Evolutionary conservation across 2,888 invertebrate species (phyloP), one percentile per base, ranked within the genome.

Genomic region (Lamproptera curius): DNA sequence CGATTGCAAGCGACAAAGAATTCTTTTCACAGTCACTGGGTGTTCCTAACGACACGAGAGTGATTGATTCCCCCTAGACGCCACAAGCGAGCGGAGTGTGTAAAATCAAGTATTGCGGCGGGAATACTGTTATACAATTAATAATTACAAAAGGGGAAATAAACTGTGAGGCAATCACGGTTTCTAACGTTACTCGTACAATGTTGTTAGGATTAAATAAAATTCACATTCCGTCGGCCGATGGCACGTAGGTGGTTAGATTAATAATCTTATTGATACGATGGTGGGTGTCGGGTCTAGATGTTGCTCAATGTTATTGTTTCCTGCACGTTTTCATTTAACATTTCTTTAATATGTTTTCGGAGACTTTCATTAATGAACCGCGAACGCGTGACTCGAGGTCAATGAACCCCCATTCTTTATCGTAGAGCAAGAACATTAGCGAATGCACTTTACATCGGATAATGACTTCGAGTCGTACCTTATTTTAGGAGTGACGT

Each of bases 191-290:
- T n/a, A 42, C 41, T 36, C 36, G 23, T 15, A 42, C 37, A 38
- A n/a, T n/a, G n/a, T n/a, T n/a, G n/a, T n/a, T n/a, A n/a, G 42
- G 42, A 42, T 42, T 48, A 42, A 41, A 34, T 40, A 40, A 41
- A 46, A 42, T 42, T 35, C 16, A 16, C 42, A 42, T 46, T 23
- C 20, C n/a, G 31, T 34, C 23, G 26, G 16, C 2, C 26, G 28
- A 26, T 41, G 17, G 28, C 13, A 26, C 23, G 41, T 47, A 37
- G 42, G 37, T 23, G 42, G 42, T n/a, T 2, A 28, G 28, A 28
- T 37, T 14, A 47, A 42, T 42, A 47, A 47, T 47, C 47, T 42
- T 37, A 15, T 37, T 41, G 47, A 42, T 47, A 47, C 31, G 20
- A 26, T 16, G 23, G 33, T 38, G 17, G 23, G 37, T 47, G 45